phyloP scores from a whole-genome alignment of 2,113 vertebrate genomes.

The Brachionichthys hirsutus region DNA sequence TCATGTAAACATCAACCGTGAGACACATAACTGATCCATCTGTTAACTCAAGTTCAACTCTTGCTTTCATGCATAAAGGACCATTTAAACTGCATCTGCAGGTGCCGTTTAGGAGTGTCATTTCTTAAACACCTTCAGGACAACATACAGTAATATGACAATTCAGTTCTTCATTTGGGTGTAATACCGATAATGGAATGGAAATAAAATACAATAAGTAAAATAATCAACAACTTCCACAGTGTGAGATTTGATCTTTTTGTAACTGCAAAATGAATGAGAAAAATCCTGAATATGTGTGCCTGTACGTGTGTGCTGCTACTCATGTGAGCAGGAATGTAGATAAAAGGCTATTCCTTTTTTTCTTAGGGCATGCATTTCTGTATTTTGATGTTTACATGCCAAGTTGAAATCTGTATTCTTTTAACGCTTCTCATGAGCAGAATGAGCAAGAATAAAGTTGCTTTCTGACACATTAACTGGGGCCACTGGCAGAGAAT shows the following conservation, averaged over 20 bases:
- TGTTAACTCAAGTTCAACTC: conserved; percentile 57
- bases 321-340: background rate
- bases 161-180: background rate
- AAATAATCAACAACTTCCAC: background rate
- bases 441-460: conserved; percentile 18
- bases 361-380: background rate
- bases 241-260: background rate
- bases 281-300: background rate
- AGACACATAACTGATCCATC: conserved; percentile 38
- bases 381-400: conserved; percentile 11
- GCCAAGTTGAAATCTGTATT: conserved; percentile 8
- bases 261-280: background rate
- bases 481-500: conserved; percentile 12
- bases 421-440: conserved; percentile 9
- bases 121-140: background rate
- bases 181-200: background rate
- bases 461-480: conserved; percentile 7
- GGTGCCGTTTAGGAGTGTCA: background rate
- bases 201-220: background rate
- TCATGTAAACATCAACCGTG: conserved; percentile 34
- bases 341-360: conserved; percentile 4
- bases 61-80: background rate
- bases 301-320: background rate
- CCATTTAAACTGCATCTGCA: background rate
- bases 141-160: background rate